These are phyloP conservation scores for Pangasius larnaudii DNA, from an alignment of 2,797 vertebrate species.

Conservation along the genomic window DNA sequence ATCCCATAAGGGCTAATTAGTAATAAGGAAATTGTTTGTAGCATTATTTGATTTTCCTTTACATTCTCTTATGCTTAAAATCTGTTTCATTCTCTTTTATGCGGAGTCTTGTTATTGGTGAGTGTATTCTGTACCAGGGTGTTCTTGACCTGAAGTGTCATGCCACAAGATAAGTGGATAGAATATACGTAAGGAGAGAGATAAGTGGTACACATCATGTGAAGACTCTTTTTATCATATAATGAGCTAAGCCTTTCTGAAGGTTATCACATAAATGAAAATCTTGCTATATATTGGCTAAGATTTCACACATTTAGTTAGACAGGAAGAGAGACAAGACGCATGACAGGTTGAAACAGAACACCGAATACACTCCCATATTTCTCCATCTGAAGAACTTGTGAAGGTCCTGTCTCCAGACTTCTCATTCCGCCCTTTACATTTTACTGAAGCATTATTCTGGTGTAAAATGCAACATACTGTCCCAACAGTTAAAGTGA, in stretches of 20 bases:
- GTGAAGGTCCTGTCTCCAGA: neutral
- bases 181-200: neutral
- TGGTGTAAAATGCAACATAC: neutral
- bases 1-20: neutral
- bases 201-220: neutral
- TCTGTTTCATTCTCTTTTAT: neutral
- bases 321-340: neutral
- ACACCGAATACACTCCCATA: neutral
- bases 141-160: conserved; percentile 9
- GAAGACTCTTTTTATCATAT: conserved; percentile 1
- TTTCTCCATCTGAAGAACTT: neutral
- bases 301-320: neutral
- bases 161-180: neutral
- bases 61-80: neutral
- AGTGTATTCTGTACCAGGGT: neutral
- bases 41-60: neutral
- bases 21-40: neutral
- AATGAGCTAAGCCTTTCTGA: neutral
- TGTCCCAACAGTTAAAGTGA: neutral
- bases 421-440: neutral
- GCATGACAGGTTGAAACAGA: neutral
- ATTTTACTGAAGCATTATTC: neutral
- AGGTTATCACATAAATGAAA: neutral
- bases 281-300: neutral
- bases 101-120: neutral